These are phyloP conservation scores for Columba livia DNA, from an alignment of 2,113 vertebrate species.

Conservation along the genomic window DNA sequence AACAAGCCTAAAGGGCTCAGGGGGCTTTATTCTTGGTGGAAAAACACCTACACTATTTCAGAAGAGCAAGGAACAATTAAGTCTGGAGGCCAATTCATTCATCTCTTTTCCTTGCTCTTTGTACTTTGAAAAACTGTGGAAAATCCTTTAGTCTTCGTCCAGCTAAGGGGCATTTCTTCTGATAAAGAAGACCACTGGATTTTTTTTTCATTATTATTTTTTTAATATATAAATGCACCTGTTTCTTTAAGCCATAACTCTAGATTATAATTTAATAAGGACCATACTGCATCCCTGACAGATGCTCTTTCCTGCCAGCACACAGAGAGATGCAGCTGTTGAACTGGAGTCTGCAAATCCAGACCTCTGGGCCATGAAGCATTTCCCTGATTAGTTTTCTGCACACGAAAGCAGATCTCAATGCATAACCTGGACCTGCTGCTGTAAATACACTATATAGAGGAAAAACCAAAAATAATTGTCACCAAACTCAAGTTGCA, in stretches of 20 bases:
- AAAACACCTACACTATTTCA: background rate
- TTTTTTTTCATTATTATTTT: background rate
- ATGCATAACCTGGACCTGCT: background rate
- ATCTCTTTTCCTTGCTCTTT: background rate
- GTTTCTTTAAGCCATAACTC: background rate
- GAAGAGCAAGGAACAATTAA: background rate
- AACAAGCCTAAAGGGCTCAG: background rate
- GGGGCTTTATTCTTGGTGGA: background rate
- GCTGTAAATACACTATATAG: background rate
- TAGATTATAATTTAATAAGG: constrained; percentile 23
- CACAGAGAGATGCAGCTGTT: constrained; percentile 25
- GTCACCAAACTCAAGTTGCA: background rate
- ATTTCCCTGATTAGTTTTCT: constrained; percentile 28
- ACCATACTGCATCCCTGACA: background rate
- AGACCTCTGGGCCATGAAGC: constrained; percentile 22
- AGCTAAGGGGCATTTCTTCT: background rate
- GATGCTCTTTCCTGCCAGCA: constrained; percentile 21
- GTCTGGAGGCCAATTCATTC: background rate
- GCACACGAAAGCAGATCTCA: background rate
- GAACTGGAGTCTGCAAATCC: background rate
- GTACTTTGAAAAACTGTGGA: background rate
- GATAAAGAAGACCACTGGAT: background rate
- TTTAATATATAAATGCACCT: background rate
- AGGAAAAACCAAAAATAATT: background rate
- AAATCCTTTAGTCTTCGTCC: background rate